Percentiles rank a stretch among this genome's conserved stretches.
phyloP scores from a whole-genome alignment of 2,888 invertebrate genomes.

The Acleris emargana region DNA sequence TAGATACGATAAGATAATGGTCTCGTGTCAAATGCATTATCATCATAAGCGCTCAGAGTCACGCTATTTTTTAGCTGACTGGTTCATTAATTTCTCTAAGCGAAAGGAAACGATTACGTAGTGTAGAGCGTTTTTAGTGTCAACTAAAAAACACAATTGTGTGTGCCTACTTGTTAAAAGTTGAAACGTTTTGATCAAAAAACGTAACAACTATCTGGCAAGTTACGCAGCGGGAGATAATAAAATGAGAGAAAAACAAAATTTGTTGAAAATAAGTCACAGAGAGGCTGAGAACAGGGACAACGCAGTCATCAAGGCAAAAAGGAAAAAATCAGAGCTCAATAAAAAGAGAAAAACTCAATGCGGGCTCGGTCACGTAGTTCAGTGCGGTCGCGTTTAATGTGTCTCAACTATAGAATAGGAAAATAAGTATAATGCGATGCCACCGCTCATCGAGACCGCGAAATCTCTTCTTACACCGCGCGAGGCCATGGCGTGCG shows the following conservation, averaged over 20 bases:
- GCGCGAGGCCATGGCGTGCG: constrained; percentile 20
- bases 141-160: no score
- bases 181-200: no score
- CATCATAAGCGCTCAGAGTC: not conserved
- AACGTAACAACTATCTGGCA: no score
- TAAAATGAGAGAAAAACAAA: not conserved
- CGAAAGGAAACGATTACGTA: no score
- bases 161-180: no score
- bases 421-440: constrained; percentile 25
- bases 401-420: constrained; percentile 48
- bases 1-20: constrained; percentile 15
- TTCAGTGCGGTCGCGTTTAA: constrained; percentile 53
- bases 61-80: no score
- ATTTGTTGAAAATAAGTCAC: constrained; percentile 5
- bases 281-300: no score
- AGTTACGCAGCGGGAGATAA: no score
- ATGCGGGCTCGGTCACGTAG: constrained; percentile 54
- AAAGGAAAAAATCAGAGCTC: constrained; percentile 27
- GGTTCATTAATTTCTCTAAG: no score
- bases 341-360: constrained; percentile 42
- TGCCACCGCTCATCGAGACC: constrained; percentile 22
- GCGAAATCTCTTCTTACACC: constrained; percentile 15
- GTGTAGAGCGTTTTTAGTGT: no score
- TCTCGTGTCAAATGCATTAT: constrained; percentile 1
- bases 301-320: constrained; percentile 22